Evolutionary conservation across 2,113 vertebrate genomes (phyloP).

Genomic region (Cyprinus carpio): DNA sequence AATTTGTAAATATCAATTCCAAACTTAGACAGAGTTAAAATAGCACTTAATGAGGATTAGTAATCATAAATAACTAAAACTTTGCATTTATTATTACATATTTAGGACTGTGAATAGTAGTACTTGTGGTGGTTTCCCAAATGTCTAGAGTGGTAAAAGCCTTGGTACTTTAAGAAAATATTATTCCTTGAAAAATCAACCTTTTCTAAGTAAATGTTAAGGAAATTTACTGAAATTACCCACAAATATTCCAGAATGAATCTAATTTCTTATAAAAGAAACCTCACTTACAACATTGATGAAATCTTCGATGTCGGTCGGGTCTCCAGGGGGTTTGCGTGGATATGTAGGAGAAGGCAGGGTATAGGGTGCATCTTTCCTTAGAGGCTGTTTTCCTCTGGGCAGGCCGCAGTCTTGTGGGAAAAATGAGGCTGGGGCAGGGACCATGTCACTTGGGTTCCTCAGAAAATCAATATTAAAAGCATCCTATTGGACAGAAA

Average conservation of each 20-base stretch:
- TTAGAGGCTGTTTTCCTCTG: slow-evolving; percentile 75
- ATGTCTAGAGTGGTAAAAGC: too few species aligned
- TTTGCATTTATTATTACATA: too few species aligned
- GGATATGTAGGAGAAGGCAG: slow-evolving; percentile 70
- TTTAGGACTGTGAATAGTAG: too few species aligned
- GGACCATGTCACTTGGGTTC: slow-evolving; percentile 75
- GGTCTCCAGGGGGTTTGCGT: slow-evolving; percentile 75
- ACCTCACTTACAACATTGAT: slow-evolving; percentile 81
- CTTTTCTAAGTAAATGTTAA: background rate
- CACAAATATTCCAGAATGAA: background rate
- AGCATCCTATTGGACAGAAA: slow-evolving; percentile 76
- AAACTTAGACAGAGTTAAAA: too few species aligned
- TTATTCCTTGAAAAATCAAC: background rate
- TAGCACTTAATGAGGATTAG: too few species aligned
- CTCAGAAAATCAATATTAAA: slow-evolving; percentile 93
- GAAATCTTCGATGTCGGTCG: slow-evolving; percentile 88
- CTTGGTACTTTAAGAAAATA: background rate
- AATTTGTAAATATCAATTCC: too few species aligned
- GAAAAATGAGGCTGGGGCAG: slow-evolving; percentile 55
- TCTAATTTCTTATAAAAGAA: background rate
- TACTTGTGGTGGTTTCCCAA: too few species aligned
- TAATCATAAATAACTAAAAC: too few species aligned
- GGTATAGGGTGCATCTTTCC: slow-evolving; percentile 81
- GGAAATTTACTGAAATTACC: background rate
- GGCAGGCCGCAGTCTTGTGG: slow-evolving; percentile 57